Evolutionary conservation across 2,113 vertebrate species (phyloP).

Genomic region (Dromaius novaehollandiae): DNA sequence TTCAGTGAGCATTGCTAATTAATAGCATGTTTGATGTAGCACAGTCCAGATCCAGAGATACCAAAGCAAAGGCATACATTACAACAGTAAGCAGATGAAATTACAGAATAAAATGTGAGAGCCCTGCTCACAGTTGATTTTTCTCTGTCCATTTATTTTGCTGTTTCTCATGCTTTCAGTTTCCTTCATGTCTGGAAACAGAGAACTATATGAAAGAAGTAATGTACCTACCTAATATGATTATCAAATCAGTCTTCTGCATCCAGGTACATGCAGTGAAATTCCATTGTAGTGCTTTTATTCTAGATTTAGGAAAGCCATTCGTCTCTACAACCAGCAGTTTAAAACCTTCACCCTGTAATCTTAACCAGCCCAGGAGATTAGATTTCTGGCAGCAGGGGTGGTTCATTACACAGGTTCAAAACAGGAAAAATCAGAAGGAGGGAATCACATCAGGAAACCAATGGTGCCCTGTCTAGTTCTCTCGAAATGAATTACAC

Average conservation of each 20-base stretch:
- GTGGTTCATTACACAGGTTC: neutral
- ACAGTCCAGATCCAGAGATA: constrained; percentile 49
- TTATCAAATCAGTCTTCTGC: neutral
- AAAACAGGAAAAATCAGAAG: neutral
- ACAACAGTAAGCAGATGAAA: constrained; percentile 47
- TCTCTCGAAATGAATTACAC: neutral
- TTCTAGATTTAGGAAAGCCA: neutral
- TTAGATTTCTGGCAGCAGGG: neutral
- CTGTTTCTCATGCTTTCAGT: neutral
- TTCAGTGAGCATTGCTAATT: constrained; percentile 65
- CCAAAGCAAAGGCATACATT: constrained; percentile 32
- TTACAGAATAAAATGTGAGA: constrained; percentile 17
- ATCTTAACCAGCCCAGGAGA: neutral
- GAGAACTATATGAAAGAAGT: neutral
- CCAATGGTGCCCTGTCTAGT: neutral
- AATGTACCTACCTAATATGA: neutral
- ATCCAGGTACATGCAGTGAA: neutral
- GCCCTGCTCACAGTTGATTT: neutral
- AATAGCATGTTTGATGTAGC: constrained; percentile 58
- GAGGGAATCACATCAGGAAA: neutral
- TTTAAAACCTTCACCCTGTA: neutral
- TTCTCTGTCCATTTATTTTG: constrained; percentile 22
- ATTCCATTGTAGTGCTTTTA: neutral
- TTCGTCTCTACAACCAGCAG: neutral
- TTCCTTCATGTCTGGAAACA: constrained; percentile 15